These are phyloP conservation scores for Euura saliciscinereae DNA, from an alignment of 1,140 invertebrate genomes.

Conservation along the genomic window DNA sequence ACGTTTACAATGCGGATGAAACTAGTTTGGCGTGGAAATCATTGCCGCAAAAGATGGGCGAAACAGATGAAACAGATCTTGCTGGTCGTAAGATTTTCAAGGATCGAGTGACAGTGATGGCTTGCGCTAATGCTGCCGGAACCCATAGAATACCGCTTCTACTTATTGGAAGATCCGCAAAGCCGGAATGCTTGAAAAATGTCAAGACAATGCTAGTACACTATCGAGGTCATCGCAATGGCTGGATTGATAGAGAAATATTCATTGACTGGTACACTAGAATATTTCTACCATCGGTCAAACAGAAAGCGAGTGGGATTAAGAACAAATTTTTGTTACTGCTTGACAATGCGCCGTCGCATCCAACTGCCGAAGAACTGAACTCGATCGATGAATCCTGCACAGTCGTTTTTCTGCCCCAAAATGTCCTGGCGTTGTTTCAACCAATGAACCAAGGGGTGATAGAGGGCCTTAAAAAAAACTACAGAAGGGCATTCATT, in stretches of 20 bases:
- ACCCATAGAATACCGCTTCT: slow-evolving; percentile 42
- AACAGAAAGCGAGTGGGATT: slow-evolving; percentile 2
- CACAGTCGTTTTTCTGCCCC: slow-evolving; percentile 49
- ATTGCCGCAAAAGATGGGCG: slow-evolving; percentile 12
- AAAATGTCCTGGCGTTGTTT: slow-evolving; percentile 47
- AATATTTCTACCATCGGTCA: neutral
- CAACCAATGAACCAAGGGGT: slow-evolving; percentile 48
- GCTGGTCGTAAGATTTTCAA: slow-evolving; percentile 12
- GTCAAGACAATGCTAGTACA: too few relatives aligned
- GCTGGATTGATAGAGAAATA: too few relatives aligned
- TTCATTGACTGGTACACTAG: slow-evolving; percentile 1
- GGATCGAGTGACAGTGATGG: slow-evolving; percentile 23
- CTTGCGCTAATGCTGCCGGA: slow-evolving; percentile 44
- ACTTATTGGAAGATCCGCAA: slow-evolving; percentile 26
- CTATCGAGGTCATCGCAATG: too few relatives aligned
- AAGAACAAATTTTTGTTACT: neutral
- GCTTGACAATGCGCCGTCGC: slow-evolving; percentile 36
- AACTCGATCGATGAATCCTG: slow-evolving; percentile 46
- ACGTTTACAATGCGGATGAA: slow-evolving; percentile 22
- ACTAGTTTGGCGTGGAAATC: slow-evolving; percentile 19
- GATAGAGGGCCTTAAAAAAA: slow-evolving; percentile 15
- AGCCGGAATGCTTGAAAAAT: too few relatives aligned
- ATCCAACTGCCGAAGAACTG: slow-evolving; percentile 47
- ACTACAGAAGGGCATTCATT: slow-evolving; percentile 11
- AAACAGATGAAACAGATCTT: slow-evolving; percentile 8